These are phyloP conservation scores for Macrochelys suwanniensis DNA, from an alignment of 2,797 vertebrate species.

Conservation along the genomic window DNA sequence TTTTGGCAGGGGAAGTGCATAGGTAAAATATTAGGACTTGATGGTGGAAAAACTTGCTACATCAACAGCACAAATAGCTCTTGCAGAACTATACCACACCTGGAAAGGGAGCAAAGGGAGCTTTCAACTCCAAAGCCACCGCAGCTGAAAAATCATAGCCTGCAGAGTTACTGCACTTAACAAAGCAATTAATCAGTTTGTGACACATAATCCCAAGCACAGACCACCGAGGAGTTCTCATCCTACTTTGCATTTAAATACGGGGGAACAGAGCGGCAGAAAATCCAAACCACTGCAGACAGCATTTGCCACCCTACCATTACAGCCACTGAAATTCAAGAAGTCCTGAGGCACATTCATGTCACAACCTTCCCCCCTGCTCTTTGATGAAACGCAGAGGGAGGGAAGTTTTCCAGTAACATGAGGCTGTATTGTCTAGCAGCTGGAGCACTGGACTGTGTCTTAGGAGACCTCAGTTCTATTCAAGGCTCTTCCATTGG, in stretches of 20 bases:
- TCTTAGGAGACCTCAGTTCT: not conserved
- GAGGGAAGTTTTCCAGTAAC: not conserved
- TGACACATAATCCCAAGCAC: not conserved
- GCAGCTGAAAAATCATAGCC: not conserved
- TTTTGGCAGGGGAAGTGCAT: not conserved
- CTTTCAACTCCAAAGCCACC: not conserved
- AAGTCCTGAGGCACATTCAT: not conserved
- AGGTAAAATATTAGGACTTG: not conserved
- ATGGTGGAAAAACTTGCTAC: not conserved
- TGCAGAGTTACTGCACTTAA: not conserved
- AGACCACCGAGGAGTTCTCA: not conserved
- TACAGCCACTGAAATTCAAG: not conserved
- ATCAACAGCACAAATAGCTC: not conserved
- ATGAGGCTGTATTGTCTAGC: not conserved
- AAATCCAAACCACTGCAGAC: not conserved
- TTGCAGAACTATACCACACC: not conserved
- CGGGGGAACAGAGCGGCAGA: not conserved
- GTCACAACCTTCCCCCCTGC: not conserved
- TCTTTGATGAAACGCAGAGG: not conserved
- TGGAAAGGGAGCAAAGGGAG: not conserved
- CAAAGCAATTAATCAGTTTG: not conserved
- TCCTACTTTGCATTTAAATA: not conserved
- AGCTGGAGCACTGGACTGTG: not conserved
- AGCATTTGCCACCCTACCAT: not conserved
- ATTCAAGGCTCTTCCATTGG: not conserved